Conservation (phyloP, 2,797 vertebrate species). For the Poeciliopsis turneri region DNA sequence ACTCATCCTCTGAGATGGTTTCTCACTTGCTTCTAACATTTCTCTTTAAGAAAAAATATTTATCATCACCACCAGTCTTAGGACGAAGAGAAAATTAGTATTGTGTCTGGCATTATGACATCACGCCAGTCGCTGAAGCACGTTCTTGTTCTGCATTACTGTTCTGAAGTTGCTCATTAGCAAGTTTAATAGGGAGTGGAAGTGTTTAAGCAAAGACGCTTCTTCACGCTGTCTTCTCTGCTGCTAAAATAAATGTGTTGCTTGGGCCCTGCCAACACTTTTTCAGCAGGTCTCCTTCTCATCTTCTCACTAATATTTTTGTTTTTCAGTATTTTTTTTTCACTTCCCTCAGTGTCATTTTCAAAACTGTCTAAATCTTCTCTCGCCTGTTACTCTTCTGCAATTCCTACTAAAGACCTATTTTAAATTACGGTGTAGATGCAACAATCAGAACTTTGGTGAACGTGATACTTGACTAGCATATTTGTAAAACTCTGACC, state of each 20-base stretch:
- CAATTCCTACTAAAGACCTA: too few species aligned
- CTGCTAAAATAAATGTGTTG: slow-evolving; percentile 64
- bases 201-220: slow-evolving; percentile 47
- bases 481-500: not conserved
- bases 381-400: slow-evolving; percentile 7
- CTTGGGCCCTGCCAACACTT: slow-evolving; percentile 38
- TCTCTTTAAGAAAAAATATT: slow-evolving; percentile 8
- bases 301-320: slow-evolving; percentile 16
- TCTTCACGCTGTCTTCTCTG: slow-evolving; percentile 35
- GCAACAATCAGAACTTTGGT: not conserved
- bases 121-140: slow-evolving; percentile 4
- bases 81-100: slow-evolving; percentile 1
- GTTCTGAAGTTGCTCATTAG: slow-evolving; percentile 38
- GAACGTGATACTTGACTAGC: not conserved
- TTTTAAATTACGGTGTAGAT: not conserved
- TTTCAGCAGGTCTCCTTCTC: slow-evolving; percentile 20
- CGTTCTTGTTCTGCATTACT: not conserved
- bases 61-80: not conserved
- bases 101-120: not conserved
- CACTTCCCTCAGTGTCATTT: not conserved
- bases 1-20: slow-evolving; percentile 16
- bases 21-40: slow-evolving; percentile 16
- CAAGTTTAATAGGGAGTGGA: slow-evolving; percentile 33
- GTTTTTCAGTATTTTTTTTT: slow-evolving; percentile 22
- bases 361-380: slow-evolving; percentile 4